phyloP scores from a whole-genome alignment of 1,140 invertebrate species.

The Drosophila hydei region DNA sequence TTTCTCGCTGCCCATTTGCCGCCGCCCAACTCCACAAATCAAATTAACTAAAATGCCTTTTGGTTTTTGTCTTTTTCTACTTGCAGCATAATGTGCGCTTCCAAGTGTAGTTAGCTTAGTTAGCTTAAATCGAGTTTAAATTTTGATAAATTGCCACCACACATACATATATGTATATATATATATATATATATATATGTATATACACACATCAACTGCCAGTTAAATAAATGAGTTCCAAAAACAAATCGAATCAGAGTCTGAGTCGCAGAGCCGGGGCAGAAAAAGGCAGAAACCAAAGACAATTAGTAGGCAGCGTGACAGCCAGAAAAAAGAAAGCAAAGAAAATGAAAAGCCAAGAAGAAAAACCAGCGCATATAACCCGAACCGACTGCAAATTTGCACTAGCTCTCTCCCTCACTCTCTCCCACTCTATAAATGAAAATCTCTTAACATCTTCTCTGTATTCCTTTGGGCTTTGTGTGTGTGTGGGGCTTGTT shows the following conservation, averaged over 20 bases:
- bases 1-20: slow-evolving; percentile 28
- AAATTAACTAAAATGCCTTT: slow-evolving; percentile 82
- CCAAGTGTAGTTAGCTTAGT: slow-evolving; percentile 70
- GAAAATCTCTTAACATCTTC: slow-evolving; percentile 16
- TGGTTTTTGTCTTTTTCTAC: slow-evolving; percentile 80
- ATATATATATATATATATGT: not conserved
- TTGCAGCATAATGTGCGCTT: slow-evolving; percentile 81
- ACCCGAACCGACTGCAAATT: slow-evolving; percentile 58
- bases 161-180: not conserved
- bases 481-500: slow-evolving; percentile 1
- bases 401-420: slow-evolving; percentile 4
- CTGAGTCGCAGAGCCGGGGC: slow-evolving; percentile 16
- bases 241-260: slow-evolving; percentile 4
- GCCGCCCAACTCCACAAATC: slow-evolving; percentile 60
- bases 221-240: slow-evolving; percentile 56
- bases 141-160: slow-evolving; percentile 74
- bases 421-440: slow-evolving; percentile 4
- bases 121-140: slow-evolving; percentile 78
- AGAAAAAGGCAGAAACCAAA: slow-evolving; percentile 76
- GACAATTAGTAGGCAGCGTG: slow-evolving; percentile 76
- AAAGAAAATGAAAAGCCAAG: not conserved
- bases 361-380: slow-evolving; percentile 33
- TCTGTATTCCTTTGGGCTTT: slow-evolving; percentile 7
- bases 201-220: slow-evolving; percentile 12
- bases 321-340: slow-evolving; percentile 18